Evolutionary conservation across 2,888 invertebrate genomes (phyloP).

Genomic region (Synanthedon myopaeformis): DNA sequence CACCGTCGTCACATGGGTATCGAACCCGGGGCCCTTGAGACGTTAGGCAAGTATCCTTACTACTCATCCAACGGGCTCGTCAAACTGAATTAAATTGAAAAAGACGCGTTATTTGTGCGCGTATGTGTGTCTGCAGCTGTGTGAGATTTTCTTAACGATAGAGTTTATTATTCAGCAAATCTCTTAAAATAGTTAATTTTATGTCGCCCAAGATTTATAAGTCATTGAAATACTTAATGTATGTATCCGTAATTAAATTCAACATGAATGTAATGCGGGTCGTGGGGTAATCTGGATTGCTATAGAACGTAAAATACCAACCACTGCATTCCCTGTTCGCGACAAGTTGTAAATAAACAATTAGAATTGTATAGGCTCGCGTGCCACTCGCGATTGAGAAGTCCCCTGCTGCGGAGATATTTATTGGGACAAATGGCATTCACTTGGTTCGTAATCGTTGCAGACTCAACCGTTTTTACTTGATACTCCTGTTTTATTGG

Average conservation of each 20-base stretch:
- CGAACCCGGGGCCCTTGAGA: too few relatives aligned
- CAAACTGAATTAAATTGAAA: too few relatives aligned
- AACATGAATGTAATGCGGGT: conserved; percentile 5
- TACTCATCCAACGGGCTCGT: too few relatives aligned
- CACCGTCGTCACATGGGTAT: too few relatives aligned
- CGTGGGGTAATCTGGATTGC: conserved; percentile 22
- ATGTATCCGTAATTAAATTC: conserved; percentile 1
- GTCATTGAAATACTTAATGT: too few relatives aligned
- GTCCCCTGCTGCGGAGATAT: background rate
- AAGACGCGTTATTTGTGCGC: too few relatives aligned
- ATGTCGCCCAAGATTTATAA: too few relatives aligned
- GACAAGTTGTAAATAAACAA: conserved; percentile 33
- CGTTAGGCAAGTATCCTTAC: too few relatives aligned
- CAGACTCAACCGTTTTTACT: background rate
- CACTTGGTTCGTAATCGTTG: background rate
- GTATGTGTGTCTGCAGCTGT: too few relatives aligned
- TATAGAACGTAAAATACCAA: conserved; percentile 15
- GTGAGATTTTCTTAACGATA: too few relatives aligned
- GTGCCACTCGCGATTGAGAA: conserved; percentile 4
- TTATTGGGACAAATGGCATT: conserved; percentile 1
- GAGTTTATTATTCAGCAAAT: too few relatives aligned
- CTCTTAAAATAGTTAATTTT: too few relatives aligned
- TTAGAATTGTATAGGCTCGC: conserved; percentile 12
- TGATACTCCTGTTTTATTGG: background rate
- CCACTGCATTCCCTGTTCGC: conserved; percentile 25